Conservation (phyloP, 2,113 vertebrate genomes). For the Myotis lucifugus region DNA sequence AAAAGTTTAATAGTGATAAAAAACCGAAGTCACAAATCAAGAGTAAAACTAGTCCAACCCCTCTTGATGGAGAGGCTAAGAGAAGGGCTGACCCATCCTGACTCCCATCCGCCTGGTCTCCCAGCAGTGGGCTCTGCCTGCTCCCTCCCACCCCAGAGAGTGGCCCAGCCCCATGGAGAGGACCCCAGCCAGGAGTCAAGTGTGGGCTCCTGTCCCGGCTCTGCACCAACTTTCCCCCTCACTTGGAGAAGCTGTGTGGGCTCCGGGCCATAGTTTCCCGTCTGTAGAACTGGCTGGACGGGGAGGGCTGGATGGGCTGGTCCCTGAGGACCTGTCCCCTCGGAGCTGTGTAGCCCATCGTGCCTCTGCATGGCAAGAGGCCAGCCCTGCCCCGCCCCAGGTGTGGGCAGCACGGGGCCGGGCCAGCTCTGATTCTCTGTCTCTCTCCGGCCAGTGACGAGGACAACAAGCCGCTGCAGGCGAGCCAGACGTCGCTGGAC, state of each 20-base stretch:
- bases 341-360: fast-evolving
- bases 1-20: no score
- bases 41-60: neutral
- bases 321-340: neutral
- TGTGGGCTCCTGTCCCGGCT: neutral
- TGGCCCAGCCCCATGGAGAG: neutral
- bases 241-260: neutral
- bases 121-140: neutral
- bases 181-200: neutral
- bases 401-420: neutral
- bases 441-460: slow-evolving; percentile 90
- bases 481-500: slow-evolving; percentile 97
- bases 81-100: neutral
- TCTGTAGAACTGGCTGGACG: neutral
- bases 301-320: neutral
- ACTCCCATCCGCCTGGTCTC: neutral
- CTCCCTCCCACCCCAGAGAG: neutral
- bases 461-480: slow-evolving; percentile 98
- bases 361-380: fast-evolving
- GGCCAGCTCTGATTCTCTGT: slow-evolving; percentile 43
- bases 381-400: fast-evolving
- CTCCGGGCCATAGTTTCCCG: neutral
- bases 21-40: neutral
- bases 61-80: neutral
- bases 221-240: neutral